A percentile compares a stretch with the other conserved stretches of the same genome.
Evolutionary conservation across 2,888 invertebrate genomes (phyloP).

Genomic region (Thereva nobilitata): DNA sequence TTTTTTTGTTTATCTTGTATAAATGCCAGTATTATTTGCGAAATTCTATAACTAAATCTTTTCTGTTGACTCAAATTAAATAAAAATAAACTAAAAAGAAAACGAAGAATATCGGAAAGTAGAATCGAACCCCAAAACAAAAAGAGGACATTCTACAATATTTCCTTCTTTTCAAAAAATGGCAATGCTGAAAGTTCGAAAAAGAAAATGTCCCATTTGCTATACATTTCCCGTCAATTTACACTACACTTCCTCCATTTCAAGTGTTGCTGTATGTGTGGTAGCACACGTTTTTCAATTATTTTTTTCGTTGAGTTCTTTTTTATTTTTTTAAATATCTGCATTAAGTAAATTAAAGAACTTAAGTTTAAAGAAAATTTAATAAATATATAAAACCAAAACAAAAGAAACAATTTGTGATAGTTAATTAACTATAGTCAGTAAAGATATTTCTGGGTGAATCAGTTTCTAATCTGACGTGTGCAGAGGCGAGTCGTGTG

Average conservation of each 20-base stretch:
- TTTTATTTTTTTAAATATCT: slow-evolving; percentile 13
- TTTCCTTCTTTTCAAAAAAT: no score
- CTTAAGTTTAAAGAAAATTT: slow-evolving; percentile 7
- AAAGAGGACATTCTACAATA: no score
- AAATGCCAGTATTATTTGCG: no score
- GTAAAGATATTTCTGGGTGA: slow-evolving; percentile 8
- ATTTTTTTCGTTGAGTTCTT: slow-evolving; percentile 25
- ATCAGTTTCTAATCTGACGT: slow-evolving; percentile 26
- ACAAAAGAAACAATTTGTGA: neutral
- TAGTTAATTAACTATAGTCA: neutral
- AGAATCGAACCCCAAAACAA: no score
- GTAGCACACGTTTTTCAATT: slow-evolving; percentile 35
- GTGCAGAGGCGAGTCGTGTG: slow-evolving; percentile 23
- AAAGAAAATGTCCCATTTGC: slow-evolving; percentile 6
- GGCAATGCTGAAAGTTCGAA: neutral
- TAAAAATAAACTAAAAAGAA: no score
- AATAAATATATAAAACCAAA: neutral
- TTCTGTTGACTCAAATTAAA: no score
- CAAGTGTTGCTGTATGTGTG: slow-evolving; percentile 28
- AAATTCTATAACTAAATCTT: no score
- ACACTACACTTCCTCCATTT: slow-evolving; percentile 18
- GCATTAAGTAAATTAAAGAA: slow-evolving; percentile 6
- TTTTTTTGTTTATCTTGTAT: no score
- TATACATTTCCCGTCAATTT: slow-evolving; percentile 12
- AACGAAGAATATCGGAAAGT: no score